A percentile compares a stretch with the other conserved stretches of the same genome.
These are phyloP conservation scores for Drosophila pullipes DNA, from an alignment of 2,888 invertebrate species.

Conservation along the genomic window DNA sequence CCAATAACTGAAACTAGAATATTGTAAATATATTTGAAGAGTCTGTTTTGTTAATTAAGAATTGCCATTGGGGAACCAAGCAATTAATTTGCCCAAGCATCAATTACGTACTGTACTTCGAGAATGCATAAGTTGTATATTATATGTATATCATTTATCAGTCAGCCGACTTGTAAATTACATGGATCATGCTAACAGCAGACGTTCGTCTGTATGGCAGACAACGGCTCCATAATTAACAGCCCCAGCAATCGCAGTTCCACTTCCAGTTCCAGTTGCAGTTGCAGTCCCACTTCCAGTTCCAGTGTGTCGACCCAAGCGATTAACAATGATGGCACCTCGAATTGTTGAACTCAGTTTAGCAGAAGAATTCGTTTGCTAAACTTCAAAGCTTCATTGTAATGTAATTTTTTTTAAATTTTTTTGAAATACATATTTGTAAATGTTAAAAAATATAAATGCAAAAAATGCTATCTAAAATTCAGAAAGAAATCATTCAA, in stretches of 20 bases:
- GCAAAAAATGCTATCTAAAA: background rate
- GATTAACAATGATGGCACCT: constrained; percentile 46
- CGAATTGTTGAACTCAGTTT: constrained; percentile 4
- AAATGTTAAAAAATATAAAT: background rate
- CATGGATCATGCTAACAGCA: constrained; percentile 49
- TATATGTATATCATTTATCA: constrained; percentile 13
- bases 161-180: constrained; percentile 49
- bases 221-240: constrained; percentile 47
- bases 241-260: constrained; percentile 5
- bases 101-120: constrained; percentile 21
- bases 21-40: constrained; percentile 12
- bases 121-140: background rate
- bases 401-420: fast-evolving
- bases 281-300: background rate
- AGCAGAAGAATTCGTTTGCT: background rate
- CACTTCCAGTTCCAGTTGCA: constrained; percentile 6
- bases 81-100: constrained; percentile 17
- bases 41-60: constrained; percentile 34
- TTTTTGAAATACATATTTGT: background rate
- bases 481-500: background rate
- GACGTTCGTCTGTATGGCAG: constrained; percentile 14
- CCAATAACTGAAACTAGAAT: constrained; percentile 12
- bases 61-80: constrained; percentile 30
- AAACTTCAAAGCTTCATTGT: background rate
- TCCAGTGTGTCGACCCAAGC: constrained; percentile 15